Base-by-base conservation (phyloP, 2,113 vertebrate genomes). In the Pao palembangensis region DNA sequence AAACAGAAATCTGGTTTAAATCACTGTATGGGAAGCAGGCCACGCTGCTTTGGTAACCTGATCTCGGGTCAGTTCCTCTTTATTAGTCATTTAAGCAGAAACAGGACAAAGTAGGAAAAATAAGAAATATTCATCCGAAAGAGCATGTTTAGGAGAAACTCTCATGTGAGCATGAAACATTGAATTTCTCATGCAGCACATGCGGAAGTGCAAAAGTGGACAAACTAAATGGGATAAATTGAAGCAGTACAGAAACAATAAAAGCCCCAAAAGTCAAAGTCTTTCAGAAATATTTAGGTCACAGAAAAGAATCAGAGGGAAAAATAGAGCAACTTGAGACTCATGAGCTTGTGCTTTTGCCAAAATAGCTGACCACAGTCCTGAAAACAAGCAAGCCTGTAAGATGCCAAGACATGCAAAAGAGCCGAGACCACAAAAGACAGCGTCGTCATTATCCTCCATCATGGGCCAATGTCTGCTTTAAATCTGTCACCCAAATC, bases 371-470 rank as follows among this genome's bases (percentile, higher is more conserved):
- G 85, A 87, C 83, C 86, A 82, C 87, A 88, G 68, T 72, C 65
- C 73, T 74, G 73, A 67, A 88, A 81, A 70, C 84, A 87, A 73
- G 75, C 58, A 70, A 58, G 72, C 51, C 64, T 61, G 66, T 80
- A 79, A 88, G 85, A 85, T 60, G 64, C 76, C 59, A 86, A 59
- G 56, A 71, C 85, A 82, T 70, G 76, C 79, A 87, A 79, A 81
- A 86, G 81, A 76, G 49, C 20, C 69, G 63, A 41, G 49, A 75
- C 86, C 85, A 85, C 83, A 88, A 75, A 80, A 78, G 80, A 86
- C 74, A 66, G 69, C 69, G 80, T 81, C 49, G 71, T 79, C 76
- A 88, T 86, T 88, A 86, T 82, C 64, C 71, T 71, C 69, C 60
- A 86, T 88, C 81, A 80, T 67, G 52, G 61, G 58, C 61, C 7